Base-by-base conservation (phyloP, 1,140 invertebrate species). In the Musca domestica region DNA sequence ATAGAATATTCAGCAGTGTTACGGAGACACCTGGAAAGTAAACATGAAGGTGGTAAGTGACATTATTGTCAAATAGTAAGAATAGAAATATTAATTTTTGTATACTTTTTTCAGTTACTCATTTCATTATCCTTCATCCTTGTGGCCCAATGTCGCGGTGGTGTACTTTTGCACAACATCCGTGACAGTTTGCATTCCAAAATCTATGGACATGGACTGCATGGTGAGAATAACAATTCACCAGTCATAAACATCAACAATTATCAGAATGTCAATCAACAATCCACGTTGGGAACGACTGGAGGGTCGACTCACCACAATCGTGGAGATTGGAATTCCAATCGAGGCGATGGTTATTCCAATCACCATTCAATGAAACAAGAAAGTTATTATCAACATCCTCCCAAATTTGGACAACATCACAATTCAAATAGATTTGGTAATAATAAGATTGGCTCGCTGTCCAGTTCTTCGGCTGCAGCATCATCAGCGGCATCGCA, bases 331-430 rank as follows among this genome's bases (percentile, higher is more conserved):
- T 2, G 15, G 15, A 27, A 56, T 15, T 27, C n/a, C 23, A 10
- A 19, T 56, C 23, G 27, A 10, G 56, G 27, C 15, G 27, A 19
- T 1, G 54, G 12, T 12, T 17, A 17, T 30, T 61, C 56, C 17
- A 7, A 17, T 19, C 56, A 61, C 41, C 56, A 61, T 19, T 27
- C 25, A 12, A 56, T 56, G 52, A 56, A 56, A 27, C 52, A 56
- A 12, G 52, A 56, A 56, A 56, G 52, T 56, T 56, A 27, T 27
- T 15, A 27, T 56, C 56, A 6, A 10, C 12, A 34, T 9, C 27
- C 9, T 61, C 56, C 27, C 1, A 61, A 41, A 14, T 61, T 61
- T 17, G 56, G 56, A 7, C 10, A 27, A 17, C 25, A 34, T 41
- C 30, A 61, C 20, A 17, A 61, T 19, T 20, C n/a, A 0, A 61